These are phyloP conservation scores for Phasia obesa DNA, from an alignment of 2,888 invertebrate genomes.

Conservation along the genomic window DNA sequence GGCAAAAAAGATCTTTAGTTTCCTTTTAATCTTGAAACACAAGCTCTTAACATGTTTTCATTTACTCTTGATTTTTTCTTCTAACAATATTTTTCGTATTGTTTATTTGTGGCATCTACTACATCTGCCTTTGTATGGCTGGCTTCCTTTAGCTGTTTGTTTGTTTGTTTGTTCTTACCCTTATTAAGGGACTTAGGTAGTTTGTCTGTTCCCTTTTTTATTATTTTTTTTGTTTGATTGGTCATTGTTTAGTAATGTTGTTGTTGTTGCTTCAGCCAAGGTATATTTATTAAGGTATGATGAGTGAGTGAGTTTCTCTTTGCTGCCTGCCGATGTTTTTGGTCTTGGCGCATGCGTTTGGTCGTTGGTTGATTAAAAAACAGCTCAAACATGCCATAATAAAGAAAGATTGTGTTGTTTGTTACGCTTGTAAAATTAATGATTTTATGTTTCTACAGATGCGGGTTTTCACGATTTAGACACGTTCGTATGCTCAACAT, in stretches of 20 bases:
- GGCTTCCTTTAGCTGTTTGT: conserved; percentile 26
- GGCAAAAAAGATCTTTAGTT: conserved; percentile 25
- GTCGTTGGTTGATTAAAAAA: conserved; percentile 50
- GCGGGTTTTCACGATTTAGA: conserved; percentile 65
- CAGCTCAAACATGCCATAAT: conserved; percentile 48
- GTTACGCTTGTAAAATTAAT: conserved; percentile 53
- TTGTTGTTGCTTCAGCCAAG: conserved; percentile 21
- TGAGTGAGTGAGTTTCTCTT: conserved; percentile 22
- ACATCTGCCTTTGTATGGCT: conserved; percentile 44
- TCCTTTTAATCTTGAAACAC: conserved; percentile 44
- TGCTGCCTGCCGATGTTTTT: conserved; percentile 8
- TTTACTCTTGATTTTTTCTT: conserved; percentile 40
- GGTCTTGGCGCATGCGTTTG: conserved; percentile 69
- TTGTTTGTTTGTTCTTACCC: conserved; percentile 27
- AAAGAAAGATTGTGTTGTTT: conserved; percentile 51
- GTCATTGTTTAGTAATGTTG: conserved; percentile 27
- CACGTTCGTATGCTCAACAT: conserved; percentile 69
- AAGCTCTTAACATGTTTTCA: conserved; percentile 55
- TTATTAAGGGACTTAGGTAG: conserved; percentile 29
- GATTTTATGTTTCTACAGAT: conserved; percentile 48
- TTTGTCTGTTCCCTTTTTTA: background rate
- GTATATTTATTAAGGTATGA: conserved; percentile 5
- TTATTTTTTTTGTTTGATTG: conserved; percentile 9
- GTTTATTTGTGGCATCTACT: conserved; percentile 37
- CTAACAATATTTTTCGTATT: conserved; percentile 21